phyloP scores from a whole-genome alignment of 2,888 invertebrate genomes.

The Microplitis manilae region DNA sequence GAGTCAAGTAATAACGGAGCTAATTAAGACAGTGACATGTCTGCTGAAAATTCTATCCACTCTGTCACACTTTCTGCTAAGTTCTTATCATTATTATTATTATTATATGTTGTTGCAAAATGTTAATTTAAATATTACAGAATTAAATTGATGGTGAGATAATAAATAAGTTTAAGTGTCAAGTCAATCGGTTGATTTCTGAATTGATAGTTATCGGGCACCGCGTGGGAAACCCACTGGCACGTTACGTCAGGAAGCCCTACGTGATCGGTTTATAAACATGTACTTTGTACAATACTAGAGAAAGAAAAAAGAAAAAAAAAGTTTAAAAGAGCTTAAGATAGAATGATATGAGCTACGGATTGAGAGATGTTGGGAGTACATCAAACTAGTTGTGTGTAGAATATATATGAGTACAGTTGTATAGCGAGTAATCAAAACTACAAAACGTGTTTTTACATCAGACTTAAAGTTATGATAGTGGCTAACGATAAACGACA shows the following conservation, averaged over 20 bases:
- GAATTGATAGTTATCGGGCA: neutral
- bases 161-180: neutral
- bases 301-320: constrained; percentile 31
- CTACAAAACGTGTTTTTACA: constrained; percentile 43
- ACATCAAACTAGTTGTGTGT: constrained; percentile 1
- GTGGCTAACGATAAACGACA: constrained; percentile 18
- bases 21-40: constrained; percentile 40
- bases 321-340: constrained; percentile 23
- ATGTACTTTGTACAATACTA: constrained; percentile 9
- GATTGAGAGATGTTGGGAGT: constrained; percentile 8
- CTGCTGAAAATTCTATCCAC: constrained; percentile 38
- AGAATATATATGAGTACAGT: neutral
- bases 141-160: constrained; percentile 41
- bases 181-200: neutral
- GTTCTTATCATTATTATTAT: neutral
- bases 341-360: constrained; percentile 25
- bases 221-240: constrained; percentile 59
- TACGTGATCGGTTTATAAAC: constrained; percentile 63
- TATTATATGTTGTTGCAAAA: neutral
- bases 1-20: constrained; percentile 33
- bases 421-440: constrained; percentile 47
- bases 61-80: constrained; percentile 35
- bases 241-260: constrained; percentile 55
- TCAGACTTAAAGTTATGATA: constrained; percentile 31
- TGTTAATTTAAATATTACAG: neutral